These are phyloP conservation scores for Falco peregrinus DNA, from an alignment of 2,797 vertebrate genomes.

Conservation along the genomic window DNA sequence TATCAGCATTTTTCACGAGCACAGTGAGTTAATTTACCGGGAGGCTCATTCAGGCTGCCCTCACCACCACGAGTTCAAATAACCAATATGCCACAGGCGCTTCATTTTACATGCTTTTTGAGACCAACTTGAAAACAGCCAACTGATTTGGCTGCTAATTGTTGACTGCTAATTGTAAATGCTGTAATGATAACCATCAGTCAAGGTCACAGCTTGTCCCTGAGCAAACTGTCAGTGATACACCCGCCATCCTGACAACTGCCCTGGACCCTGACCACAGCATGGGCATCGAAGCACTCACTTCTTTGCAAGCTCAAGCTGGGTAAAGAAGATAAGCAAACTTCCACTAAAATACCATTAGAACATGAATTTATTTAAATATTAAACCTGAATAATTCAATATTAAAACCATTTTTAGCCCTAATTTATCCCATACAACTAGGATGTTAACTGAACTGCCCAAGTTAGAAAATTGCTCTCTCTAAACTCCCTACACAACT, in stretches of 20 bases:
- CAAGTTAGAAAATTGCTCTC: neutral
- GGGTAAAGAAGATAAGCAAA: neutral
- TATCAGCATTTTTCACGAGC: conserved; percentile 16
- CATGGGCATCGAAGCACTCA: neutral
- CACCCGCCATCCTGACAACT: neutral
- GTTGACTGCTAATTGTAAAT: neutral
- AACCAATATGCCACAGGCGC: neutral
- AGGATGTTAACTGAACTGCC: neutral
- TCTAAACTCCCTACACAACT: neutral
- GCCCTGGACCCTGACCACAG: neutral
- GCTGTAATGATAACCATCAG: neutral
- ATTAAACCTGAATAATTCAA: neutral
- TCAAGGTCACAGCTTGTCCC: neutral
- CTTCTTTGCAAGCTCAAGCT: neutral
- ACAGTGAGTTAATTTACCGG: conserved; percentile 16
- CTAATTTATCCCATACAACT: neutral
- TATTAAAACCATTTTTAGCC: neutral
- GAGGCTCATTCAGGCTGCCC: neutral
- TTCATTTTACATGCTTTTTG: neutral
- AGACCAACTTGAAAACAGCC: neutral
- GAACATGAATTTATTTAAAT: neutral
- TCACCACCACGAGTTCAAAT: neutral
- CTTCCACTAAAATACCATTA: neutral
- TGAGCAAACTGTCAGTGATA: neutral
- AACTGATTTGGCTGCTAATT: neutral